Evolutionary conservation across 2,113 vertebrate species (phyloP), one percentile per base, ranked within the genome.

Genomic region (Orycteropus afer): DNA sequence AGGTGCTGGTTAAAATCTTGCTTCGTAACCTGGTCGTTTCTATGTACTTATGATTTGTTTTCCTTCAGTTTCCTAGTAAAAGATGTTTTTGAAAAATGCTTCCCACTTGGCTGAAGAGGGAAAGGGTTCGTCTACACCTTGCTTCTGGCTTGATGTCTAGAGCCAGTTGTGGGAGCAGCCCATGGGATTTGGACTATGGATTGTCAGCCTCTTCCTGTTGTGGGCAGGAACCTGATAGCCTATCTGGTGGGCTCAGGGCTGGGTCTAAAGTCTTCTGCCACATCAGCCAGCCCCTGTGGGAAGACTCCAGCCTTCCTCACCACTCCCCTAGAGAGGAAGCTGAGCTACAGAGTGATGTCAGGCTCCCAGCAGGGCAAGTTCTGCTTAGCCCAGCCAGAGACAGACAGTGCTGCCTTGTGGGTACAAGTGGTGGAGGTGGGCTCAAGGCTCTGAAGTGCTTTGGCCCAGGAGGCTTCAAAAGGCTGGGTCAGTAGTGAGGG

Each of bases 31-130:
- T 71, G 42, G 53, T 90, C 86, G 90, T 91, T 92, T 92, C 82
- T 90, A 37, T 91, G 78, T 81, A 37, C 57, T 93, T 87, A 71
- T 0, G 23, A 59, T 82, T 61, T 57, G 47, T 87, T 94, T 94
- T 90, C 49, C 55, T 95, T 86, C 53, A 45, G 51, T 95, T 93
- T 95, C 86, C 88, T 86, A 79, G 90, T 88, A 82, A 90, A 93
- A 86, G 40, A 63, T 40, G 47, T 93, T 90, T 69, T 67, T 59
- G 78, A 89, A 93, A 95, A 73, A 13, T 9, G 10, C 37, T 11
- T 95, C 49, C 55, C 49, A 59, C 12, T 81, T 53, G 88, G 74
- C 49, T 95, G 73, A 92, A 88, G 73, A 53, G 61, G 57, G 47
- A 91, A 61, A 94, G 63, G 76, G 73, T 59, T 87, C 49, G 27